Percentiles rank a stretch among this genome's conserved stretches.
Conservation (phyloP, 2,113 vertebrate species). For the Holacanthus passer region DNA sequence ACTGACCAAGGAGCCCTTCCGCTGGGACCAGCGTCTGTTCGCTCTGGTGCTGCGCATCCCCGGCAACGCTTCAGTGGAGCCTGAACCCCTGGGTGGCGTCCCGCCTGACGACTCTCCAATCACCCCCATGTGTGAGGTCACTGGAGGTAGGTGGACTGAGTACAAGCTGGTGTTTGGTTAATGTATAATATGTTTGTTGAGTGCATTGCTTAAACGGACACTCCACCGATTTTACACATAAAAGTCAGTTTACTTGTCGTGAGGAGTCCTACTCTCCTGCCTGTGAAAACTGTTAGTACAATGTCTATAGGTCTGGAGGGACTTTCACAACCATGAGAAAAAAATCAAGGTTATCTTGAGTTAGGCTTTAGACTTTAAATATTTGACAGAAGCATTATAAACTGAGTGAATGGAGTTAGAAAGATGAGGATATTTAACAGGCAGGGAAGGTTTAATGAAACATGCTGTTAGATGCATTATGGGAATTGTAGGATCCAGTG, state of each 20-base stretch:
- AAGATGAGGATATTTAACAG: not conserved
- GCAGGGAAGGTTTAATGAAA: not conserved
- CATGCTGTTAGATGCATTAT: not conserved
- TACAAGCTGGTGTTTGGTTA: slow-evolving; percentile 29
- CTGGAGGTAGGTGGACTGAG: slow-evolving; percentile 85
- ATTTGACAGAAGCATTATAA: not conserved
- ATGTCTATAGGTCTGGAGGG: no score
- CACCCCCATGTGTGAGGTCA: slow-evolving; percentile 96
- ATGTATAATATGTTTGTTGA: not conserved
- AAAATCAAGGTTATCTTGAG: not conserved
- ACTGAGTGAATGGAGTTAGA: not conserved
- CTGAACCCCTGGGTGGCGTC: slow-evolving; percentile 89
- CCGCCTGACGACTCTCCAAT: slow-evolving; percentile 93
- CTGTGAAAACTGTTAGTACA: not conserved
- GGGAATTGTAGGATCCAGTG: slow-evolving; percentile 9
- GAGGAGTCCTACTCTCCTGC: not conserved
- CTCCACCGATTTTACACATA: not conserved
- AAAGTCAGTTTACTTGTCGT: not conserved
- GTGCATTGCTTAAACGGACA: not conserved
- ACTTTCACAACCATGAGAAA: not conserved
- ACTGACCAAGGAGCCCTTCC: slow-evolving; percentile 95
- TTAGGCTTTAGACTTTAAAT: not conserved
- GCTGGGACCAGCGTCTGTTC: slow-evolving; percentile 96
- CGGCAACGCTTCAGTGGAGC: slow-evolving; percentile 88
- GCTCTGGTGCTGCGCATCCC: slow-evolving; percentile 92